phyloP scores from a whole-genome alignment of 2,797 vertebrate species.

The Vespertilio murinus region DNA sequence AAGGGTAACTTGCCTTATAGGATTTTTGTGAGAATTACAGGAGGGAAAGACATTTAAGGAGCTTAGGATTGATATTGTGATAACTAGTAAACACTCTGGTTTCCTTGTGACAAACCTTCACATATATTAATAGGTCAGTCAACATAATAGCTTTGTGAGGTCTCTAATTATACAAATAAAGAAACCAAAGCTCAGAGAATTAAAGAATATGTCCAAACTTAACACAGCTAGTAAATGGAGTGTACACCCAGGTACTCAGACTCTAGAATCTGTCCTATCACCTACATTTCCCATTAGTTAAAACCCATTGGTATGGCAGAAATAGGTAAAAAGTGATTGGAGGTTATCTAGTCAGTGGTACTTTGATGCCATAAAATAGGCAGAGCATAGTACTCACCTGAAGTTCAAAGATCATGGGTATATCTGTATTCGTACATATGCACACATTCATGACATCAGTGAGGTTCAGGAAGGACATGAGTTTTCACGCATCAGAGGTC shows the following conservation, averaged over 20 bases:
- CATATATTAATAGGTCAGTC: background rate
- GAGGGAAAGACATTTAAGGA: background rate
- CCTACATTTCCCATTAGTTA: background rate
- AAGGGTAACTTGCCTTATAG: background rate
- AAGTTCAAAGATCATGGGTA: background rate
- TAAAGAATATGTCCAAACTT: background rate
- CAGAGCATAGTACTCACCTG: background rate
- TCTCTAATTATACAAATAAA: background rate
- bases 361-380: background rate
- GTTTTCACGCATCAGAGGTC: background rate
- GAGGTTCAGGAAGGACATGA: background rate
- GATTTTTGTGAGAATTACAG: background rate
- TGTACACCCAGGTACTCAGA: background rate
- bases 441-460: background rate
- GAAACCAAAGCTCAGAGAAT: background rate
- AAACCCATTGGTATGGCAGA: background rate
- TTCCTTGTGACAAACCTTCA: background rate
- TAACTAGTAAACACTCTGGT: background rate
- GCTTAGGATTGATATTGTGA: background rate
- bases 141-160: background rate
- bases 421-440: background rate
- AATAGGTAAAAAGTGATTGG: background rate
- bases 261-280: background rate
- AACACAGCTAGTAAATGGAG: background rate
- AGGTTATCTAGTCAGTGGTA: background rate